phyloP scores from a whole-genome alignment of 2,113 vertebrate genomes.

The Thomomys bottae region DNA sequence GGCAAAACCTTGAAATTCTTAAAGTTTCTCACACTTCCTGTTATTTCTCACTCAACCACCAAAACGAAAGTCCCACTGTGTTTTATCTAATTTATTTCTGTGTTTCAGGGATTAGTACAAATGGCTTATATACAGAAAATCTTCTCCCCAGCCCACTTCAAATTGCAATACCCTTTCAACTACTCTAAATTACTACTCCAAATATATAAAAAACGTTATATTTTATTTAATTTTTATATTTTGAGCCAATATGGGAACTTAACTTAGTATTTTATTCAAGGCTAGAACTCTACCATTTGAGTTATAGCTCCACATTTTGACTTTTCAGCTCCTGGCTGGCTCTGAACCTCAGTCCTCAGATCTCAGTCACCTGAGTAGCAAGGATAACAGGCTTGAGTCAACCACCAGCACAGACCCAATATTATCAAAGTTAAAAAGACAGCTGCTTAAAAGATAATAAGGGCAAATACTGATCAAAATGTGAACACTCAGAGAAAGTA shows the following conservation, averaged over 20 bases:
- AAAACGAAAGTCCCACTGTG: neutral
- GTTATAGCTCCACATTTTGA: too few species aligned
- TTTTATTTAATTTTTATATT: too few species aligned
- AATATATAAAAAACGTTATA: neutral
- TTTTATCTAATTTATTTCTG: neutral
- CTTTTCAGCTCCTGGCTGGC: too few species aligned
- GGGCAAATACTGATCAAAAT: constrained; percentile 5
- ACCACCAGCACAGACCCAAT: neutral
- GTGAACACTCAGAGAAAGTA: constrained; percentile 15
- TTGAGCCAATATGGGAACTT: too few species aligned
- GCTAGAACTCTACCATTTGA: too few species aligned
- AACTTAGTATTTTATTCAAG: too few species aligned
- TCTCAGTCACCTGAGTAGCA: too few species aligned
- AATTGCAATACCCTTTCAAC: neutral
- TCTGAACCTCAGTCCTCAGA: too few species aligned
- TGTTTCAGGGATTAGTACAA: neutral
- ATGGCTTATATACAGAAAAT: neutral
- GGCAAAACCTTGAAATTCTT: neutral
- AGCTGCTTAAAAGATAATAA: constrained; percentile 1
- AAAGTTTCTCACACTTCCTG: neutral
- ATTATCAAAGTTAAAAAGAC: constrained; percentile 39
- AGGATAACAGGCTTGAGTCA: too few species aligned
- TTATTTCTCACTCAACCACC: neutral
- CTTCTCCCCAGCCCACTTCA: neutral
- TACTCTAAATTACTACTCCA: constrained; percentile 9